Conservation (phyloP, 2,888 invertebrate species). For the Globia sparganii region DNA sequence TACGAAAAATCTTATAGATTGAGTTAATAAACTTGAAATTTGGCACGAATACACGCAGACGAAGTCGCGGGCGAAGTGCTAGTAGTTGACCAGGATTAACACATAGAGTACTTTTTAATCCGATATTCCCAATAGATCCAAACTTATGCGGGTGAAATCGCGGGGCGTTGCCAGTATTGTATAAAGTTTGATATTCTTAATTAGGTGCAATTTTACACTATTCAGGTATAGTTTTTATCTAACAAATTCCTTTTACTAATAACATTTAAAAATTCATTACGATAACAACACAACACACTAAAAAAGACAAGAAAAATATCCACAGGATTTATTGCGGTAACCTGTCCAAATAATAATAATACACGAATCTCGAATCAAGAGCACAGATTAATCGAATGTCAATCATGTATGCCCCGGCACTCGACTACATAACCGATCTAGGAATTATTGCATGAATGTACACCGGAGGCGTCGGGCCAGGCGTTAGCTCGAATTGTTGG, state of each 20-base stretch:
- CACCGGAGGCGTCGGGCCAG: constrained; percentile 14
- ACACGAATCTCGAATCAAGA: background rate
- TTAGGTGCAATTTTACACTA: too few relatives aligned
- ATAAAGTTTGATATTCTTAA: too few relatives aligned
- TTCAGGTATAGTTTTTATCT: too few relatives aligned
- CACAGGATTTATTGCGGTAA: background rate
- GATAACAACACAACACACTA: background rate
- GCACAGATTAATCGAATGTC: constrained; percentile 43
- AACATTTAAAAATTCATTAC: background rate
- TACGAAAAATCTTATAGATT: too few relatives aligned
- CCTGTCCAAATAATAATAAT: background rate
- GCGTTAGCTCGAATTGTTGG: background rate
- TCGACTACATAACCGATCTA: constrained; percentile 19
- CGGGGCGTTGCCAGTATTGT: too few relatives aligned
- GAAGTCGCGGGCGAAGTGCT: too few relatives aligned
- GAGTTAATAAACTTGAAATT: too few relatives aligned
- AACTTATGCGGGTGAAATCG: too few relatives aligned
- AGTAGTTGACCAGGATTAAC: too few relatives aligned
- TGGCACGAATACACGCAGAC: too few relatives aligned
- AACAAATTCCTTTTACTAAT: background rate
- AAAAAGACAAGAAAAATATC: background rate
- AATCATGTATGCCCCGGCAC: constrained; percentile 35
- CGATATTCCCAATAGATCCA: too few relatives aligned
- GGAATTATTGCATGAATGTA: constrained; percentile 45
- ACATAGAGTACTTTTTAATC: too few relatives aligned